Conservation (phyloP, 2,113 vertebrate genomes). For the Myrmecophaga tridactyla region DNA sequence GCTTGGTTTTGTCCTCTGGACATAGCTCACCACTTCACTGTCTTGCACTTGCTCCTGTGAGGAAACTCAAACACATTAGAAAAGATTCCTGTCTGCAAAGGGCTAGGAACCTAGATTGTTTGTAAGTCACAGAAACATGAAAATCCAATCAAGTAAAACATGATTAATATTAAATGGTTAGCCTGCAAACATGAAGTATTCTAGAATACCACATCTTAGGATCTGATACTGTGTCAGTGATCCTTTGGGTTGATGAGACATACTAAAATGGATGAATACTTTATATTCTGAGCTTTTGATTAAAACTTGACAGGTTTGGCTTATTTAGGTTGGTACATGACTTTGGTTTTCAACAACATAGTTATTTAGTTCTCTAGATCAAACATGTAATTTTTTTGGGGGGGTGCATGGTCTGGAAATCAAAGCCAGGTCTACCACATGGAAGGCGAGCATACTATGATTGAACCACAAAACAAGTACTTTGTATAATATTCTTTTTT, state of each 20-base stretch:
- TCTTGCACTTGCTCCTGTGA: background rate
- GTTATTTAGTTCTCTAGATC: background rate
- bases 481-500: constrained; percentile 1
- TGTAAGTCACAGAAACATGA: background rate
- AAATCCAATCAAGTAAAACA: background rate
- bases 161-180: background rate
- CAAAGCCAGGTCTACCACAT: too few species aligned
- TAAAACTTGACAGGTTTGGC: background rate
- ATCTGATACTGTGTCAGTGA: background rate
- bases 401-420: too few species aligned
- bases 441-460: too few species aligned
- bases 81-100: background rate
- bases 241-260: background rate
- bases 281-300: background rate
- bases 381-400: too few species aligned
- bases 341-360: background rate
- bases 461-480: too few species aligned
- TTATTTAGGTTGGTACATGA: background rate
- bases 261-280: background rate
- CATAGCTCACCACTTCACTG: background rate
- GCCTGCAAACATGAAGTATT: background rate
- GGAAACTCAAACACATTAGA: background rate
- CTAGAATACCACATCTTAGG: background rate
- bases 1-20: background rate
- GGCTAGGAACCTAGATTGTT: background rate